Percentiles rank a stretch among this genome's conserved stretches.
Evolutionary conservation across 2,113 vertebrate species (phyloP).

Genomic region (Picathartes gymnocephalus): DNA sequence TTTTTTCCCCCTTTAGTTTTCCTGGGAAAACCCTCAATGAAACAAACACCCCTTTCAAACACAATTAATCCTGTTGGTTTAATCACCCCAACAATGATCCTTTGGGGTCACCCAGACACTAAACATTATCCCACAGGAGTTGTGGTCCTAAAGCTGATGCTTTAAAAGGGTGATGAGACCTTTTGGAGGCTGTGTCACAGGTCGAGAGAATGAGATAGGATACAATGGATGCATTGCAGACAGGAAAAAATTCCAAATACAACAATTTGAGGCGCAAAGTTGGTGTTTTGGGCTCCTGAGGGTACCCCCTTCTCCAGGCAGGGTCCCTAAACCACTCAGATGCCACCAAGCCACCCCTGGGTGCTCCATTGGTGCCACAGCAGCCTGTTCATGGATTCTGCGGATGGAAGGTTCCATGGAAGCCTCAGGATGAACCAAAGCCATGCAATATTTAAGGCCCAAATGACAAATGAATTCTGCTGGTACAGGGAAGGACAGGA

Average conservation of each 20-base stretch:
- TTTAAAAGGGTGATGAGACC: rapidly evolving
- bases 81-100: not conserved
- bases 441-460: not conserved
- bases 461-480: not conserved
- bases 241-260: not conserved
- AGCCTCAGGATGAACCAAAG: not conserved
- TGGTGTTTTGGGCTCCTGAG: not conserved
- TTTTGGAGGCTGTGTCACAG: not conserved
- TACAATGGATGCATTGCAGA: not conserved
- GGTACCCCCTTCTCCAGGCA: not conserved
- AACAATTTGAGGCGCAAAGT: not conserved
- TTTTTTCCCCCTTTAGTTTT: not conserved
- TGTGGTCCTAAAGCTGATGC: not conserved
- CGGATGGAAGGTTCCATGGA: not conserved
- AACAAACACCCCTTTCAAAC: not conserved
- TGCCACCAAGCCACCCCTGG: not conserved
- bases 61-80: not conserved
- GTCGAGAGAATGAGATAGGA: not conserved
- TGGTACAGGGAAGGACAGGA: not conserved
- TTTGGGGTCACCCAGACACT: not conserved
- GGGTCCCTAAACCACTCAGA: not conserved
- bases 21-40: not conserved
- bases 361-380: not conserved
- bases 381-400: not conserved
- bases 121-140: not conserved